Evolutionary conservation across 2,113 vertebrate genomes (phyloP).

Genomic region (Daphoenositta chrysoptera): DNA sequence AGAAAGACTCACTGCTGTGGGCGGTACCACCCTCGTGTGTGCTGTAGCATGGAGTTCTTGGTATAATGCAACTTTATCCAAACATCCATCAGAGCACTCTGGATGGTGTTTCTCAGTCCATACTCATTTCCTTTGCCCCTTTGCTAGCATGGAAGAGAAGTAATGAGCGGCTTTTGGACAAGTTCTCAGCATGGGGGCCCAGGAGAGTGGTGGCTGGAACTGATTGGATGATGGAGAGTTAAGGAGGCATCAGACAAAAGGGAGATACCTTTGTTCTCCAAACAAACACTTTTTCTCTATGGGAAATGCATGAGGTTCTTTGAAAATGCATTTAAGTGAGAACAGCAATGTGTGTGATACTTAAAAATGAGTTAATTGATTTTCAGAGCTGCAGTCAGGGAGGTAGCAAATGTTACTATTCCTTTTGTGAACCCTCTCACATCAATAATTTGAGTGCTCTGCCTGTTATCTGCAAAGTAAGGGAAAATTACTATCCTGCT

Average conservation of each 20-base stretch:
- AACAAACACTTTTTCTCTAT: not conserved
- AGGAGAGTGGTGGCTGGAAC: not conserved
- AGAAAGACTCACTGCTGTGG: not conserved
- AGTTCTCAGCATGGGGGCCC: rapidly evolving
- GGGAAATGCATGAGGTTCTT: not conserved
- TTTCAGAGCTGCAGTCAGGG: not conserved
- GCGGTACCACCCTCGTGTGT: rapidly evolving
- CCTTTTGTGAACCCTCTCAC: not conserved
- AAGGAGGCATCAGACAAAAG: not conserved
- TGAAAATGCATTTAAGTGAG: not conserved
- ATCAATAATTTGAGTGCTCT: not conserved
- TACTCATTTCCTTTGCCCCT: not conserved
- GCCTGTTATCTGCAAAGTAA: not conserved
- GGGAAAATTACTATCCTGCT: not conserved
- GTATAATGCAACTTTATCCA: not conserved
- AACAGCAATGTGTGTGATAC: not conserved
- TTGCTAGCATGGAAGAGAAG: not conserved
- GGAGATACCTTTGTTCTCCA: not conserved
- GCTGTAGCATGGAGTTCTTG: not conserved
- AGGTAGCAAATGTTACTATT: not conserved
- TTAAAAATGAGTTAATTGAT: not conserved
- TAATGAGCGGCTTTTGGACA: not conserved
- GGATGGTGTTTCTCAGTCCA: not conserved
- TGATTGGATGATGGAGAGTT: not conserved
- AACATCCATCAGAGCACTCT: not conserved